phyloP scores from a whole-genome alignment of 64 coral and sea anemone species.

The Platygyra sinensis region DNA sequence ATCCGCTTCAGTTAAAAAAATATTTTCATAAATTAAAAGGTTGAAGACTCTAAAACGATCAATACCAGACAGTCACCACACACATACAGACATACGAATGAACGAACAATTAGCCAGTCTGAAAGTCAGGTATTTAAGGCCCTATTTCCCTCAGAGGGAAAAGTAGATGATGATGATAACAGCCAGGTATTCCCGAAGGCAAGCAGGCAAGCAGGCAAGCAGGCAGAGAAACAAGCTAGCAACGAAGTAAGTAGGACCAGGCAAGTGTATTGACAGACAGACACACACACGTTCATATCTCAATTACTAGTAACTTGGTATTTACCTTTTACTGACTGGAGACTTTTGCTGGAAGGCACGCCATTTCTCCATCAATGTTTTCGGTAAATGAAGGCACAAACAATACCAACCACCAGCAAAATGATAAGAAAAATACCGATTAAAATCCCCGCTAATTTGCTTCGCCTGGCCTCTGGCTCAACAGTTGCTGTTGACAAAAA shows the following conservation, averaged over 20 bases:
- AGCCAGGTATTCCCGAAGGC: no score
- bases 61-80: neutral
- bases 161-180: no score
- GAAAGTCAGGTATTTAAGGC: neutral
- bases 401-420: slow-evolving; percentile 42
- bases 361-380: slow-evolving; percentile 74
- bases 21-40: no score
- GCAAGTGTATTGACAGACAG: neutral
- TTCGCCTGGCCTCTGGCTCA: slow-evolving; percentile 11
- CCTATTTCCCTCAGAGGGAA: no score
- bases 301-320: neutral
- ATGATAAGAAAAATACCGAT: slow-evolving; percentile 52
- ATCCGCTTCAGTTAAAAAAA: no score
- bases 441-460: slow-evolving; percentile 62
- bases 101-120: neutral
- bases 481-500: neutral
- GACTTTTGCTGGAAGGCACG: slow-evolving; percentile 37
- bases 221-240: neutral
- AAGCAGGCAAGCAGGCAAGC: neutral
- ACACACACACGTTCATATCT: neutral
- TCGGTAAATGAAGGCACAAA: slow-evolving; percentile 52
- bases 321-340: slow-evolving; percentile 30
- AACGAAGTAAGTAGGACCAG: neutral
- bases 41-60: no score
- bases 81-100: neutral